phyloP scores from a whole-genome alignment of 2,113 vertebrate genomes.

The Antennarius striatus region DNA sequence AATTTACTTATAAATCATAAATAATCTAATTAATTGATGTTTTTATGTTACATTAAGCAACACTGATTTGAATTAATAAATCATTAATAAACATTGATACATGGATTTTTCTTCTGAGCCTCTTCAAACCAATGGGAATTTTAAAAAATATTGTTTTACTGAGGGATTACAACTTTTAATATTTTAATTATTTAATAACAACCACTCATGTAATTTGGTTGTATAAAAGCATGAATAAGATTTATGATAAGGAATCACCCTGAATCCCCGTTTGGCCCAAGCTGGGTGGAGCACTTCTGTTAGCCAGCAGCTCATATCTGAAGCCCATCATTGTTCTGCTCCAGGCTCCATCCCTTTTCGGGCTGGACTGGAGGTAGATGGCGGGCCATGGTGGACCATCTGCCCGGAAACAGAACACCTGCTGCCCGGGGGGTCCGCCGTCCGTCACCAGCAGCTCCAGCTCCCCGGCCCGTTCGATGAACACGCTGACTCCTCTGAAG shows the following conservation, averaged over 20 bases:
- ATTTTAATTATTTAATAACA: too few relatives aligned
- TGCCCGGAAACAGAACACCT: slow-evolving; percentile 78
- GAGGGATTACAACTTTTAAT: too few relatives aligned
- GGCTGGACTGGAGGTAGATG: slow-evolving; percentile 82
- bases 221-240: too few relatives aligned
- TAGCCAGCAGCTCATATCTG: slow-evolving; percentile 81
- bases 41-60: too few relatives aligned
- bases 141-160: too few relatives aligned
- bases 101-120: too few relatives aligned
- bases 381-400: slow-evolving; percentile 55
- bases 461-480: slow-evolving; percentile 70
- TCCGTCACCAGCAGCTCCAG: slow-evolving; percentile 75
- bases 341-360: slow-evolving; percentile 64
- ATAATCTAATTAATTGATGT: neutral
- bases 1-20: neutral
- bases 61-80: too few relatives aligned
- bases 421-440: slow-evolving; percentile 37
- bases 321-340: slow-evolving; percentile 75
- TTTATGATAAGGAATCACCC: slow-evolving; percentile 58
- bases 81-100: too few relatives aligned
- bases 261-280: slow-evolving; percentile 43
- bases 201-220: too few relatives aligned
- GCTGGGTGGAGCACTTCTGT: slow-evolving; percentile 44
- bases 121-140: too few relatives aligned
- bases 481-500: slow-evolving; percentile 77